Base-by-base conservation (phyloP, 1,140 invertebrate genomes). In the Olivierus martensii region DNA sequence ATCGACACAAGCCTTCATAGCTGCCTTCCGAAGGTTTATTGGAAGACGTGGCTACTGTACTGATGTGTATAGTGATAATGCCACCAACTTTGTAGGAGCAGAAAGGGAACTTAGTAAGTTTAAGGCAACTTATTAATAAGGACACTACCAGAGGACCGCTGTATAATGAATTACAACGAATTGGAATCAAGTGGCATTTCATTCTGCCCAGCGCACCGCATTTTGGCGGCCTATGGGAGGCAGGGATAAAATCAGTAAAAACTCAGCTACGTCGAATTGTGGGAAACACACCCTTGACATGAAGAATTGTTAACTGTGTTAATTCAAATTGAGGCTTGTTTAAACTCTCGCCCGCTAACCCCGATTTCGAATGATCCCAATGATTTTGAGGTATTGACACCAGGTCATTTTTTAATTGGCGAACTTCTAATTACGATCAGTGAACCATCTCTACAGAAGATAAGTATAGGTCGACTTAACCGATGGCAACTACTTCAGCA, bases 351-450 rank as follows among this genome's bases (percentile, higher is more conserved):
- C 2, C 56, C 52, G 3, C n/a, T 58, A 7, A 12, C 10, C 47
- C 15, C 14, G 42, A 7, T 51, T 45, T 21, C 21, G 48, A 7
- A 12, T 12, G 46, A 58, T 42, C 19, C 43, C 7, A 17, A 47
- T 15, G 48, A 55, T 64, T 17, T 36, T 12, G 41, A 51, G 35
- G 28, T 37, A 7, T 37, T 65, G 47, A 50, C 69, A 11, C 67
- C 67, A 50, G 63, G 61, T 15, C 67, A 72, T 57, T 70, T 70
- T 49, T 48, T 70, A 6, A 62, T 67, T 11, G 67, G 68, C 2
- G 57, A 61, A 41, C 63, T 64, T 1, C 45, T 68, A n/a, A 51
- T 51, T 9, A 38, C 53, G 3, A 10, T 62, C 9, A 57, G 61
- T 4, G 62, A 66, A 47, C 53, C 50, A 35, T 7, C 57, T 58